A percentile compares a stretch with the other conserved stretches of the same genome.
These are phyloP conservation scores for Labeo catla DNA, from an alignment of 2,113 vertebrate genomes.

Conservation along the genomic window DNA sequence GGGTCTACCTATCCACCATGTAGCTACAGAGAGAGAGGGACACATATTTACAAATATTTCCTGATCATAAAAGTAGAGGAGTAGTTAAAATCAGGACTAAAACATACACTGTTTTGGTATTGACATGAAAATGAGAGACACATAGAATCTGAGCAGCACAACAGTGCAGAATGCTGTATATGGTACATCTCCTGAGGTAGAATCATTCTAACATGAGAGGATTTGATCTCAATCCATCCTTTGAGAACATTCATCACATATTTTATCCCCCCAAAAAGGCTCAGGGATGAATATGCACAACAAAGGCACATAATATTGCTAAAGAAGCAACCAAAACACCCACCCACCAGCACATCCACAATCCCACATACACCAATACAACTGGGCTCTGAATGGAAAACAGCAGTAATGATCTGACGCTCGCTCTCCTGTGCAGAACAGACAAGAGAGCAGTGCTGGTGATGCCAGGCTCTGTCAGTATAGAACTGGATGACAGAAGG, in stretches of 20 bases:
- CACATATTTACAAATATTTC: too few species aligned
- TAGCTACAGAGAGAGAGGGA: too few species aligned
- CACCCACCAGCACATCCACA: neutral
- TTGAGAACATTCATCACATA: neutral
- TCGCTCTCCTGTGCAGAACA: conserved; percentile 16
- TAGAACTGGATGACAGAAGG: conserved; percentile 52
- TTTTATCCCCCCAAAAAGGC: conserved; percentile 6
- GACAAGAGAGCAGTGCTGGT: conserved; percentile 22
- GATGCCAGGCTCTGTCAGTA: conserved; percentile 51
- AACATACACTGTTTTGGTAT: too few species aligned
- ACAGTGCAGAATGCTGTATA: neutral
- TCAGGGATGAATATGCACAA: neutral
- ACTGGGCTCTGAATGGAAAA: conserved; percentile 7
- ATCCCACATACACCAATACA: conserved; percentile 14
- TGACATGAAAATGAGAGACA: too few species aligned
- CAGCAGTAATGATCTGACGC: conserved; percentile 14
- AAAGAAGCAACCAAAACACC: conserved; percentile 18
- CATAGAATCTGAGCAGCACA: neutral
- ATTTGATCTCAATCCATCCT: conserved; percentile 7
- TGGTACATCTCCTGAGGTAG: neutral
- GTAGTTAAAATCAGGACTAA: too few species aligned
- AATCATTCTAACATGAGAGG: neutral
- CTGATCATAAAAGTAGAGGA: too few species aligned
- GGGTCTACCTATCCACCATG: too few species aligned
- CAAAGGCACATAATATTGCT: neutral